Evolutionary conservation across 2,888 invertebrate species (phyloP), one percentile per base, ranked within the genome.

Genomic region (Lithophane semibrunnea): DNA sequence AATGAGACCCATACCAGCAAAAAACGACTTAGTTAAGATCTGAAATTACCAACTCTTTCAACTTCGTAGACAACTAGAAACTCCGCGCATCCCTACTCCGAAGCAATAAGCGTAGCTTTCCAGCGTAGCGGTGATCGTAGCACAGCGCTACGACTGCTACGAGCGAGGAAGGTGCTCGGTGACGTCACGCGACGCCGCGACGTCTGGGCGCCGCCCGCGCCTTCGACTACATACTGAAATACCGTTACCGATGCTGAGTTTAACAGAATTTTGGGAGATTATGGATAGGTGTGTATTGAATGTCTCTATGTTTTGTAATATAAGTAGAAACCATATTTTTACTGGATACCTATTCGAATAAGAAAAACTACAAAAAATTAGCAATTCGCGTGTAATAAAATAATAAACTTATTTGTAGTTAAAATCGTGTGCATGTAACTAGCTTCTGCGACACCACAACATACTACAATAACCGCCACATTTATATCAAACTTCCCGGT

Each of bases 151-250:
- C 64, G 68, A 54, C n/a, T n/a, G 70, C 73, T 58, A 79, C 78
- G 56, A 56, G 73, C 61, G 70, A 75, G 54, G 79, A 80, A 80
- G 86, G 89, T 83, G 80, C 72, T 76, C 63, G 37, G 49, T 73
- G 77, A 76, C 71, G 82, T 89, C 88, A 90, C 85, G 74, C n/a
- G 86, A 77, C 90, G 91, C 87, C 91, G 84, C 90, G 89, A 79
- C 91, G 88, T 88, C 90, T 88, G 87, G 89, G 88, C 91, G 90
- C 91, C 89, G 61, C 56, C 60, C 42, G 47, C 54, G 79, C 47
- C n/a, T 42, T 37, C 74, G 64, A 21, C 80, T 47, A 74, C 67
- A 67, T 72, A 74, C 37, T 60, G 37, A 60, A 21, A 66, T 47
- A 65, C 37, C 29, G 44, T 47, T 47, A 64, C 67, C 65, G 80